Conservation (phyloP, 2,113 vertebrate genomes). For the Coracopsis vasa region DNA sequence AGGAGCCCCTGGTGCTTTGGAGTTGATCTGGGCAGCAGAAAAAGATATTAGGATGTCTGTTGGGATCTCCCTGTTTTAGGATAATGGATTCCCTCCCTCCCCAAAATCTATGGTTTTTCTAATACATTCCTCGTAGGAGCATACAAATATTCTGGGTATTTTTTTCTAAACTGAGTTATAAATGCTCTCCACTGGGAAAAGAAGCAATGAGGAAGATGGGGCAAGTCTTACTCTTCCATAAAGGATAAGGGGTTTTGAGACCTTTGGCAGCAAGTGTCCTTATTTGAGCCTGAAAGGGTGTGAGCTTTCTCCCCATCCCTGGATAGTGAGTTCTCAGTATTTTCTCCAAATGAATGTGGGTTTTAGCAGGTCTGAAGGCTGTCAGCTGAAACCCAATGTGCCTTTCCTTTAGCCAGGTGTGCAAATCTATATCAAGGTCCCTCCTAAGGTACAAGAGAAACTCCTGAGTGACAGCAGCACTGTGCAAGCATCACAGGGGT, state of each 20-base stretch:
- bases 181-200: not conserved
- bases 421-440: not conserved
- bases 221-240: not conserved
- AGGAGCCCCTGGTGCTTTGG: not conserved
- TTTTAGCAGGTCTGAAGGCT: not conserved
- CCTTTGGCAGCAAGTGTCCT: not conserved
- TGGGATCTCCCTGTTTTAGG: not conserved
- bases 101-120: not conserved
- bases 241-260: not conserved
- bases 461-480: not conserved
- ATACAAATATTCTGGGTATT: not conserved
- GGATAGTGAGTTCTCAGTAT: not conserved
- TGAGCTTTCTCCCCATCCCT: not conserved
- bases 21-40: not conserved
- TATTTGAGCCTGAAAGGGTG: not conserved
- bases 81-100: not conserved
- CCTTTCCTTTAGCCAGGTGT: not conserved
- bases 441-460: not conserved
- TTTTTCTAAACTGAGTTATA: not conserved
- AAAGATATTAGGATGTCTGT: not conserved
- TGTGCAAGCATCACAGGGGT: accelerated
- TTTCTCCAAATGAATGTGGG: not conserved
- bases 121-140: not conserved
- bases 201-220: accelerated
- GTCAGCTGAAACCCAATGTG: not conserved